Percentiles rank a stretch among this genome's conserved stretches.
These are phyloP conservation scores for Leptothorax acervorum DNA, from an alignment of 2,888 invertebrate genomes.

Conservation along the genomic window DNA sequence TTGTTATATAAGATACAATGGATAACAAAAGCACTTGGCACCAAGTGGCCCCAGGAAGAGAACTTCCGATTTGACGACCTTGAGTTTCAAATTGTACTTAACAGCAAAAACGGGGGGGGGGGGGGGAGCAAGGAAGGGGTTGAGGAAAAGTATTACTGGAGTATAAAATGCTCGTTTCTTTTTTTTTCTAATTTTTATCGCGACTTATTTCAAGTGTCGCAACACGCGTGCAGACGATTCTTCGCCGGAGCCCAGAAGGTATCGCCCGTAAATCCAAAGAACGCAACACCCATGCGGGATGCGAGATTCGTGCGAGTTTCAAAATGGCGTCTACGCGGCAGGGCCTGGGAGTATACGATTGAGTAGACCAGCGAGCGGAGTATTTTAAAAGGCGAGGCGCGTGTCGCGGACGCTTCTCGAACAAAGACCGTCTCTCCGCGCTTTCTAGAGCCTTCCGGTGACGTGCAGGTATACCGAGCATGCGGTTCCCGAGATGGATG, in stretches of 20 bases:
- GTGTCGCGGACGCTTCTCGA: constrained; percentile 30
- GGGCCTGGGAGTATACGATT: constrained; percentile 39
- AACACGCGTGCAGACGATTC: neutral
- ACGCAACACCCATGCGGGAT: constrained; percentile 70
- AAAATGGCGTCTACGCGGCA: constrained; percentile 69
- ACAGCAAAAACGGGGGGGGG: no score
- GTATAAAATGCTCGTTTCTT: neutral
- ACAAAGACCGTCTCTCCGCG: constrained; percentile 61
- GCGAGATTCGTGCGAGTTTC: constrained; percentile 67
- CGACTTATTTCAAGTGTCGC: neutral
- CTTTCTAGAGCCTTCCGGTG: constrained; percentile 66
- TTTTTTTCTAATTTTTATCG: no score
- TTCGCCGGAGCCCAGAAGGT: neutral
- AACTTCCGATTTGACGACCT: neutral
- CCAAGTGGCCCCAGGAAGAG: no score
- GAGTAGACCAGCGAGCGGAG: constrained; percentile 63
- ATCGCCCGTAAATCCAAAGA: constrained; percentile 28
- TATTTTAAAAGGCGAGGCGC: constrained; percentile 55
- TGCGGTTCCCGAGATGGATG: neutral
- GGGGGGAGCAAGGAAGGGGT: neutral
- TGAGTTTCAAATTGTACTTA: neutral
- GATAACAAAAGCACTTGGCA: neutral
- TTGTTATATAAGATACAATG: neutral
- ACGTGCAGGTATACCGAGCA: neutral
- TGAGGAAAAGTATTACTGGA: neutral